phyloP scores from a whole-genome alignment of 2,797 vertebrate species.

The Sphenodon punctatus region DNA sequence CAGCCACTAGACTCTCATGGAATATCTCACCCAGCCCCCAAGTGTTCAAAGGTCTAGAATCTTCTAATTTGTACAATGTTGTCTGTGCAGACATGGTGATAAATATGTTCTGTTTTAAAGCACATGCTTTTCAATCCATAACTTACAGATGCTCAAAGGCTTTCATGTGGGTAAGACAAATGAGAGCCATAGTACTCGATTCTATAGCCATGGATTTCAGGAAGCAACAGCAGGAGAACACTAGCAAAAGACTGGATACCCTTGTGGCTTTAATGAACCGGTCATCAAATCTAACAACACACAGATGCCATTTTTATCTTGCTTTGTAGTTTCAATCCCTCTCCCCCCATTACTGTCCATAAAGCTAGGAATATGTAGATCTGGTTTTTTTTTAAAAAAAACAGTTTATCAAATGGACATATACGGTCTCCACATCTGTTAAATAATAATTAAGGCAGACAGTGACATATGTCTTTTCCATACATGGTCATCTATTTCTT shows the following conservation, averaged over 20 bases:
- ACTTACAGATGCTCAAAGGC: conserved; percentile 75
- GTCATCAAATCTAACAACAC: conserved; percentile 59
- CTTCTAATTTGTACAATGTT: conserved; percentile 56
- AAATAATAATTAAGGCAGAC: conserved; percentile 23
- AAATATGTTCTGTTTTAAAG: conserved; percentile 74
- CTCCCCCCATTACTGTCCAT: conserved; percentile 23
- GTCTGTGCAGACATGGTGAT: conserved; percentile 68
- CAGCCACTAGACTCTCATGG: conserved; percentile 49
- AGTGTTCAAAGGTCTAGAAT: conserved; percentile 66
- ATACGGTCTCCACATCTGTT: conserved; percentile 53
- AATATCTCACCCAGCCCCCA: conserved; percentile 62
- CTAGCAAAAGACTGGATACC: conserved; percentile 65
- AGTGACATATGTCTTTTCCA: conserved; percentile 48
- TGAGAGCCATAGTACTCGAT: conserved; percentile 69
- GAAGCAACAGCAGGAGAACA: conserved; percentile 71
- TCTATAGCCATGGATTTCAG: conserved; percentile 72
- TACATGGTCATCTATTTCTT: conserved; percentile 16
- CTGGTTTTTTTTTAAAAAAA: conserved; percentile 51
- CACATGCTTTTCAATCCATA: conserved; percentile 78
- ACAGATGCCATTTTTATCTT: conserved; percentile 66
- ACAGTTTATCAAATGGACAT: conserved; percentile 51
- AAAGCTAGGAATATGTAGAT: conserved; percentile 53
- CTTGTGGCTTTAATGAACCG: conserved; percentile 58
- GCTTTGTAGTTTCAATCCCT: conserved; percentile 39
- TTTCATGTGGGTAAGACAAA: conserved; percentile 81